Conservation (phyloP, 2,888 invertebrate species). For the Drepanosiphum platanoidis region DNA sequence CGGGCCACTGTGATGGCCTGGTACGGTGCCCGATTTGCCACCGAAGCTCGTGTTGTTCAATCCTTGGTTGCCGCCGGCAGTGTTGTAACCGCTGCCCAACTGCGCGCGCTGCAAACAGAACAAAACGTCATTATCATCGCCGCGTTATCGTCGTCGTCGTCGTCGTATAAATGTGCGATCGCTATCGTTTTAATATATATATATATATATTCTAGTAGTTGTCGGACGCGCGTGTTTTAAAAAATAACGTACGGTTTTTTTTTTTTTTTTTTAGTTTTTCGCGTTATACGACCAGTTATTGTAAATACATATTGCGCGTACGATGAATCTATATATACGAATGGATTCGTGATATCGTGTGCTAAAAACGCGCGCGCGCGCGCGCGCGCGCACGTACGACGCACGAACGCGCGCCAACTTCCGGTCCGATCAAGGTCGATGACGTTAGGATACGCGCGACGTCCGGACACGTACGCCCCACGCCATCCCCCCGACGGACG, state of each 20-base stretch:
- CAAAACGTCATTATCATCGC: background rate
- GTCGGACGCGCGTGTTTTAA: too few species aligned
- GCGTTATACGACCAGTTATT: too few species aligned
- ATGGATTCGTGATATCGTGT: too few species aligned
- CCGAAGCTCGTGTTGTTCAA: slow-evolving; percentile 43
- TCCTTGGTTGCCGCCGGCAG: slow-evolving; percentile 54
- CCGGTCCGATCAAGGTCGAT: slow-evolving; percentile 47
- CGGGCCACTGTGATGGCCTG: slow-evolving; percentile 60
- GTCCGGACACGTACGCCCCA: slow-evolving; percentile 20
- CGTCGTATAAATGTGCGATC: background rate
- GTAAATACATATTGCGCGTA: too few species aligned
- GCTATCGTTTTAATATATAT: background rate
- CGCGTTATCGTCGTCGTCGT: background rate
- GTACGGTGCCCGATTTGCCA: slow-evolving; percentile 50
- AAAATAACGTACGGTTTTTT: too few species aligned
- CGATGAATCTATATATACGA: too few species aligned
- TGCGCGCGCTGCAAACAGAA: slow-evolving; percentile 36
- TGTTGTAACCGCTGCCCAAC: slow-evolving; percentile 61
- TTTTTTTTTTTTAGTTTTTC: too few species aligned
- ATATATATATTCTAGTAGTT: too few species aligned
- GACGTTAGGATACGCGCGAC: slow-evolving; percentile 21
- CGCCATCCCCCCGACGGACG: background rate
- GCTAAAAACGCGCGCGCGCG: too few species aligned
- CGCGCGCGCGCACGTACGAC: background rate
- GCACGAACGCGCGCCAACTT: background rate